Percentiles rank a stretch among this genome's conserved stretches.
Conservation (phyloP, 2,888 invertebrate genomes). For the Phragmatobia fuliginosa region DNA sequence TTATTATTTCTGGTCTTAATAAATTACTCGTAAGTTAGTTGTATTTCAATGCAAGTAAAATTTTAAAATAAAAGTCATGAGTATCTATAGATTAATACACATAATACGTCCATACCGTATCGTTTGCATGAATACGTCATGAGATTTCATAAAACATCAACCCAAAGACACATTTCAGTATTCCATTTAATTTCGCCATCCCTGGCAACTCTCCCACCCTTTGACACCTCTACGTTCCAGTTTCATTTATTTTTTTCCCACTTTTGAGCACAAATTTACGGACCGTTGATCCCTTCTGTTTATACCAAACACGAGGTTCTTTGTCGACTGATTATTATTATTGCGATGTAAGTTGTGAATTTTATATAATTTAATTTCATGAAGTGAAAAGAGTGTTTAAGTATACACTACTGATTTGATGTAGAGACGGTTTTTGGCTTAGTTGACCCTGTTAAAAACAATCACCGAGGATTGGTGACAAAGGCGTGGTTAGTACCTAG, state of each 20-base stretch:
- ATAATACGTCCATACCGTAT: background rate
- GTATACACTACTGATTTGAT: no score
- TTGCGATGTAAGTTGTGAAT: background rate
- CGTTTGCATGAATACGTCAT: slow-evolving; percentile 2
- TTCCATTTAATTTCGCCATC: slow-evolving; percentile 29
- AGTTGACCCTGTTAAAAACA: no score
- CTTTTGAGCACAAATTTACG: slow-evolving; percentile 10
- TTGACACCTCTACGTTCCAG: slow-evolving; percentile 20
- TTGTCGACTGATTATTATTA: slow-evolving; percentile 5
- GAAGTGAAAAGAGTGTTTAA: no score
- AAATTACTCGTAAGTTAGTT: background rate
- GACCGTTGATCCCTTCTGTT: slow-evolving; percentile 7
- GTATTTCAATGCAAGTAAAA: background rate
- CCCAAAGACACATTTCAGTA: slow-evolving; percentile 20
- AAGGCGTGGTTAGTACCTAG: no score
- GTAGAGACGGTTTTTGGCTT: no score
- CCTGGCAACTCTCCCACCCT: slow-evolving; percentile 9
- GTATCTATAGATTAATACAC: background rate
- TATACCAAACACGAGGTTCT: slow-evolving; percentile 1
- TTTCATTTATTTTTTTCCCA: slow-evolving; percentile 26
- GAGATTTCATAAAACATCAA: slow-evolving; percentile 7
- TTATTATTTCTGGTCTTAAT: no score
- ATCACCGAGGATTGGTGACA: no score
- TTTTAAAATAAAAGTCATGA: no score
- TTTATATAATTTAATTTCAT: background rate